Base-by-base conservation (phyloP, 2,113 vertebrate species). In the Takifugu flavidus region DNA sequence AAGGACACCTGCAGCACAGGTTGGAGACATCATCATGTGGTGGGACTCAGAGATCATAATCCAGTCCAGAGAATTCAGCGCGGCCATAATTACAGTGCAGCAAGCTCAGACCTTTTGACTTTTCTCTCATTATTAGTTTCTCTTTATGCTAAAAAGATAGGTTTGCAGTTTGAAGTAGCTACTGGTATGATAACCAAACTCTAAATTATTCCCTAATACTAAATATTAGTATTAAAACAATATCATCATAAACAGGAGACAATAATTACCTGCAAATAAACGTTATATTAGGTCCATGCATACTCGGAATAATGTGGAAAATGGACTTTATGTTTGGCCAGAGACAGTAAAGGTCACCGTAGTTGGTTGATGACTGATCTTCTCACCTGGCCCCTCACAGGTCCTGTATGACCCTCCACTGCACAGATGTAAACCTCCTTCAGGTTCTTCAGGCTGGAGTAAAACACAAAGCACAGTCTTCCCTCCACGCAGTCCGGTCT, bases 361-460 rank as follows among this genome's bases (percentile, higher is more conserved):
- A 15, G 27, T 60, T 25, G 14, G 49, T 1, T 31, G 29, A 4
- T 31, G 29, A 4, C 7, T 39, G 34, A 39, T 39, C 2, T 39
- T 58, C 82, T 87, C 85, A 98, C 96, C 92, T 99, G 96, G 67
- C 97, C 97, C 73, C 94, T 92, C 53, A 98, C 93, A 5, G 92
- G 87, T 57, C 89, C 91, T 25, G 79, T 78, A 72, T 92, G 74
- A 84, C 91, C 92, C 60, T 86, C 70, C n/a, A 82, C 49, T 0
- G 95, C 89, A 53, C 89, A 93, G 64, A 99, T 88, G 6, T 94
- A 95, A 1, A 99, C 92, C 83, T 98, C 97, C 88, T 98, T 99
- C 72, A 94, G 75, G 62, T 99, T 98, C 87, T 95, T 98, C 78
- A 96, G 73, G 65, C 93, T 93, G 1, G 96, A 97, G 74, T 95